These are phyloP conservation scores for Planococcus citri DNA, from an alignment of 1,140 invertebrate genomes.

Conservation along the genomic window DNA sequence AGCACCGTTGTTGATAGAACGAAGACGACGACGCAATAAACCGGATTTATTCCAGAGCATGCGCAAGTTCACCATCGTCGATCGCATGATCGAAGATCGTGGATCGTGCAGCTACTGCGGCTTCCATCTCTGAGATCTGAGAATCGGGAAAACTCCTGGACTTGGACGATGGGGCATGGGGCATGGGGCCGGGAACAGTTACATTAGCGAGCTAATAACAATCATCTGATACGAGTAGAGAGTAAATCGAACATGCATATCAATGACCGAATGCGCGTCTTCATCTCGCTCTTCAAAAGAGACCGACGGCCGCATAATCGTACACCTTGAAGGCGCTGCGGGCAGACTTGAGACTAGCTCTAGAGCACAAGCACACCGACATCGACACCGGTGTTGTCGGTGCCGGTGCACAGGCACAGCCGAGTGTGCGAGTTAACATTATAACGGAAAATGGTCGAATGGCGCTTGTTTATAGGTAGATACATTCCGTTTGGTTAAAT, in stretches of 20 bases:
- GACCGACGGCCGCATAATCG: not conserved
- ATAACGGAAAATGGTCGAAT: conserved; percentile 6
- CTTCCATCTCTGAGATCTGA: too few relatives aligned
- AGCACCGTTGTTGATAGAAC: not conserved
- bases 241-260: conserved; percentile 2
- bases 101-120: too few relatives aligned
- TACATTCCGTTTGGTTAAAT: conserved; percentile 2
- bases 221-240: not conserved
- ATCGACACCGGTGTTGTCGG: too few relatives aligned
- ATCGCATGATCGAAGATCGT: too few relatives aligned
- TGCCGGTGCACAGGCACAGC: too few relatives aligned
- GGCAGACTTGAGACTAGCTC: not conserved
- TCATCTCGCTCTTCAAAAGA: not conserved
- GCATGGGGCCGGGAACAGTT: too few relatives aligned
- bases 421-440: conserved; percentile 7
- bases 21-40: not conserved
- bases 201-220: not conserved
- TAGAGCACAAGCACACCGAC: not conserved
- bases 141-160: not conserved
- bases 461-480: not conserved
- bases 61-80: not conserved
- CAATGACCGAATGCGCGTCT: conserved; percentile 5
- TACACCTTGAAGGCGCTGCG: not conserved
- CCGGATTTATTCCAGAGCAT: not conserved
- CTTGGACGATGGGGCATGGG: too few relatives aligned